Base-by-base conservation (phyloP, 2,113 vertebrate genomes). In the Rhinolophus ferrumequinum region DNA sequence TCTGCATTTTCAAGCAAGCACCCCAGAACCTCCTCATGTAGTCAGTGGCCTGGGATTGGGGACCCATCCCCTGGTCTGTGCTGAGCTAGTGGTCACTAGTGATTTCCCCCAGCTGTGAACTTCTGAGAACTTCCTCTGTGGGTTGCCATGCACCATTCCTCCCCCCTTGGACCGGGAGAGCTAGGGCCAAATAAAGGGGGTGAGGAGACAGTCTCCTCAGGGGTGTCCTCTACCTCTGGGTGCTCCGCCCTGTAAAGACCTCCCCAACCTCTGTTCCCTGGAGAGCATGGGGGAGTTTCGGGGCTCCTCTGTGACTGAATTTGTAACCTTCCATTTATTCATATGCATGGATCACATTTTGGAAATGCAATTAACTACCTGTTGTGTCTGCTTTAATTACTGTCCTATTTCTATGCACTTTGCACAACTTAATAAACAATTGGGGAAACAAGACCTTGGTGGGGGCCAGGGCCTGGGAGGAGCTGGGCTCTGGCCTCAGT, bases 321-420 rank as follows among this genome's bases (percentile, higher is more conserved):
- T 92, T 38, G 33, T 96, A 95, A 96, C 93, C 91, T 96, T 95
- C 83, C 81, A 11, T 70, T 97, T 95, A 96, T 96, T 97, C 94
- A 96, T 90, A 96, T 86, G 95, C 88, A 94, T 60, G 69, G 72
- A 93, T 95, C 90, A 88, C 26, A 97, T 97, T 97, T 97, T 90
- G 95, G 96, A 95, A 96, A 95, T 75, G 91, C 85, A 94, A 96
- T 97, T 94, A 97, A 96, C 96, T 93, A 94, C 94, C 94, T 96
- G 97, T 96, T 97, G 90, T 95, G 88, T 94, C 96, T 96, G 97
- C 95, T 95, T 96, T 95, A 93, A 96, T 97, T 95, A 95, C 96
- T 91, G 91, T 93, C 77, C 13, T 96, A 88, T 94, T 94, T 95
- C 85, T 62, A 33, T 89, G 91, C 18, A 86, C 94, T 96, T 91